These are phyloP conservation scores for Bubo scandiacus DNA, from an alignment of 2,113 vertebrate species.

Conservation along the genomic window DNA sequence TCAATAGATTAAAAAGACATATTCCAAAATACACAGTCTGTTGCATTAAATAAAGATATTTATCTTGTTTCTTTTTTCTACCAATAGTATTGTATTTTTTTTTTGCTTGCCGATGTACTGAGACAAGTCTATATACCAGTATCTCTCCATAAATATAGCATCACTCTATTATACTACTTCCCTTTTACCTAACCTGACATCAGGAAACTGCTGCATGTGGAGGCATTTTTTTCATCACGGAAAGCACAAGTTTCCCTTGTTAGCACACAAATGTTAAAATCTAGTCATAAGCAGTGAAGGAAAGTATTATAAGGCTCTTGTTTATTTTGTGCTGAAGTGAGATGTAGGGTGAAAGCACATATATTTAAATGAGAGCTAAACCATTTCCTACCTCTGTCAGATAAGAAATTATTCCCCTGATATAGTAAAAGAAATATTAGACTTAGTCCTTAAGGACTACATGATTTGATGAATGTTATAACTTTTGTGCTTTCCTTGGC, in stretches of 20 bases:
- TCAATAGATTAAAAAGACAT: neutral
- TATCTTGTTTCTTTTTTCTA: neutral
- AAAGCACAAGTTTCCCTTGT: neutral
- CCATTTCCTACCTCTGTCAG: neutral
- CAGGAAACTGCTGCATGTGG: neutral
- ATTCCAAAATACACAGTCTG: neutral
- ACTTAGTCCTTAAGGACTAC: neutral
- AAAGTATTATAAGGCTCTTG: neutral
- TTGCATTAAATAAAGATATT: neutral
- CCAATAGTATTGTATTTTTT: neutral
- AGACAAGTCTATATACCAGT: neutral
- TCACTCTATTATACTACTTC: neutral
- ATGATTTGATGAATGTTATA: neutral
- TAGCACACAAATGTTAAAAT: neutral
- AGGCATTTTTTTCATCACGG: neutral
- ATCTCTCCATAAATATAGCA: neutral
- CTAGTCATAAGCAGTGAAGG: neutral
- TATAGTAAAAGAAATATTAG: neutral
- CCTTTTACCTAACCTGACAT: neutral
- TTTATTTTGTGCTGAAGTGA: neutral
- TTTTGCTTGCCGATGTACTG: neutral
- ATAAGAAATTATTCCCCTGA: neutral
- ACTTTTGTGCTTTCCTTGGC: neutral
- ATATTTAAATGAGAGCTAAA: neutral
- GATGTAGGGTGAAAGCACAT: neutral